Conservation (phyloP, 2,888 invertebrate species). For the Leptarthrus brevirostris region DNA sequence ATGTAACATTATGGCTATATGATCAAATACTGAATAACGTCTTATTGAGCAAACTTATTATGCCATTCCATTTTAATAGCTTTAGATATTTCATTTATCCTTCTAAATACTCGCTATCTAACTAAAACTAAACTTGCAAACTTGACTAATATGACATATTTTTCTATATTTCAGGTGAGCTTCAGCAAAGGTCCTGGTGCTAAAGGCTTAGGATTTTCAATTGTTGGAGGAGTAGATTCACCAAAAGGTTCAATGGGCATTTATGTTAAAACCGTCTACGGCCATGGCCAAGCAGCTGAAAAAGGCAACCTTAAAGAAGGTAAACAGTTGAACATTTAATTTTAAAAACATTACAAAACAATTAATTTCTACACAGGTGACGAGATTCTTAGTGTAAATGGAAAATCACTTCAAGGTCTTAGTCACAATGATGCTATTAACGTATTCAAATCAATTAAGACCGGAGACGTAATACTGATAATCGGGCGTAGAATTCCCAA, state of each 20-base stretch:
- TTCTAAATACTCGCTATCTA: too few species aligned
- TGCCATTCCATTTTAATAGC: too few species aligned
- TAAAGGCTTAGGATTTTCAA: slow-evolving; percentile 89
- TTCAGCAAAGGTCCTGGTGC: slow-evolving; percentile 79
- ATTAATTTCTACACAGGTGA: slow-evolving; percentile 71
- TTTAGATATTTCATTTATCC: too few species aligned
- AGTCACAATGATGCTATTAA: slow-evolving; percentile 84
- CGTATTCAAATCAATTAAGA: slow-evolving; percentile 82
- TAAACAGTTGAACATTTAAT: slow-evolving; percentile 60
- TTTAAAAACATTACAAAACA: not conserved
- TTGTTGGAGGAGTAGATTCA: slow-evolving; percentile 88
- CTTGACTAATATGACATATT: too few species aligned
- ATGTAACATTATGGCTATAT: too few species aligned
- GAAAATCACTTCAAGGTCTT: slow-evolving; percentile 79
- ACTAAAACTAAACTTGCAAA: too few species aligned
- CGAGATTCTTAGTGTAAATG: slow-evolving; percentile 83
- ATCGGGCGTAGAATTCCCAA: slow-evolving; percentile 70
- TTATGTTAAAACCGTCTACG: slow-evolving; percentile 87
- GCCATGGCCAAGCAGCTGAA: slow-evolving; percentile 87
- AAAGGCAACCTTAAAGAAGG: slow-evolving; percentile 84
- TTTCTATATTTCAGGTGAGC: not conserved
- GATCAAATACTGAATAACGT: too few species aligned
- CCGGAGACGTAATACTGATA: slow-evolving; percentile 79
- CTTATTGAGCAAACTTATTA: too few species aligned
- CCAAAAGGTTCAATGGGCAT: slow-evolving; percentile 89